These are phyloP conservation scores for Eledona agricola DNA, from an alignment of 2,888 invertebrate species.

Conservation along the genomic window DNA sequence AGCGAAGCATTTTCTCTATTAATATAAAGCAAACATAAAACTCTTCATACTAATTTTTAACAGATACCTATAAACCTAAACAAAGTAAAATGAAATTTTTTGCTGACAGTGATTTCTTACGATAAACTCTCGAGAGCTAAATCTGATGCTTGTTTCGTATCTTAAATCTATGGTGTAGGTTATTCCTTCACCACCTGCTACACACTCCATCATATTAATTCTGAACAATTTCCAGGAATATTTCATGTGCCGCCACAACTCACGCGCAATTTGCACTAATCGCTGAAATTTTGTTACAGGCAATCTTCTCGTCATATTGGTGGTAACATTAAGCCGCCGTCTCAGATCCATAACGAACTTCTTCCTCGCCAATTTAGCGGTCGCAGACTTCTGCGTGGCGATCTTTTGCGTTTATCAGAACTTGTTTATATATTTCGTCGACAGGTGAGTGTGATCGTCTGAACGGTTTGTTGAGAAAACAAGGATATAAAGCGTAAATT, in stretches of 20 bases:
- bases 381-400: conserved; percentile 92
- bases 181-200: conserved; percentile 12
- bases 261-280: neutral
- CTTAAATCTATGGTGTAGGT: conserved; percentile 14
- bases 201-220: neutral
- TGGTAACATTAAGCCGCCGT: conserved; percentile 82
- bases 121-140: no score
- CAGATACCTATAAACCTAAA: no score
- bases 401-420: conserved; percentile 93
- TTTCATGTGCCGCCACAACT: neutral
- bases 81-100: no score
- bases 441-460: conserved; percentile 59
- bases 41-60: no score
- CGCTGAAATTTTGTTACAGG: conserved; percentile 65
- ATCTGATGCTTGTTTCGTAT: no score
- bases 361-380: conserved; percentile 88
- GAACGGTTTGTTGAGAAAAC: neutral
- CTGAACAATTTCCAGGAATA: neutral
- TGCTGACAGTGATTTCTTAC: no score
- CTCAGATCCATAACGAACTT: conserved; percentile 91
- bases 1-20: no score
- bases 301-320: conserved; percentile 85
- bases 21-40: no score
- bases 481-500: conserved; percentile 2
- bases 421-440: conserved; percentile 80